Evolutionary conservation across 2,113 vertebrate species (phyloP).

Genomic region (Dunckerocampus dactyliophorus): DNA sequence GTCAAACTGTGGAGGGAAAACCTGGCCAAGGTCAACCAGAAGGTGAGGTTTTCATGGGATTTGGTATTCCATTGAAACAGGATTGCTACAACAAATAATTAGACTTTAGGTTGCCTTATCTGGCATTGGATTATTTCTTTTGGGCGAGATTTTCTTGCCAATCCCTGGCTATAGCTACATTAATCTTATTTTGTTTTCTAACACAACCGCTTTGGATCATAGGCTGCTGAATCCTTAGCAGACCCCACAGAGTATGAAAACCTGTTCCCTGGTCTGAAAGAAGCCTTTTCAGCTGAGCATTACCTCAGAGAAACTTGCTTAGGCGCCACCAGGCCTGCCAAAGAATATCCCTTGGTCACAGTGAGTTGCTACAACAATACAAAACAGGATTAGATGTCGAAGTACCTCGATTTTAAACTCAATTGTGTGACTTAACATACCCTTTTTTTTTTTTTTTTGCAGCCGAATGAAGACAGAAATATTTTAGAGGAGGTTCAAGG

Average conservation of each 20-base stretch:
- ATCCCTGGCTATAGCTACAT: background rate
- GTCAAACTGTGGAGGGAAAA: slow-evolving; percentile 95
- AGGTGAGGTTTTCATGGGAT: slow-evolving; percentile 52
- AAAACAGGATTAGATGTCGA: background rate
- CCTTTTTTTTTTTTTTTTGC: slow-evolving; percentile 10
- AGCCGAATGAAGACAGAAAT: slow-evolving; percentile 97
- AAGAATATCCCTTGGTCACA: slow-evolving; percentile 88
- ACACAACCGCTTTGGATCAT: slow-evolving; percentile 18
- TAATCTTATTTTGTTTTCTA: background rate
- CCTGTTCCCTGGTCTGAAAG: slow-evolving; percentile 92
- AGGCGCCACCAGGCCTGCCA: slow-evolving; percentile 77
- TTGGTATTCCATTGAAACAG: background rate
- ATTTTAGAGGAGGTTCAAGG: slow-evolving; percentile 89
- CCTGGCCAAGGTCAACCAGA: slow-evolving; percentile 92
- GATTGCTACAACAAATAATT: background rate
- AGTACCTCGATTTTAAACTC: background rate
- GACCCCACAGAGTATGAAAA: slow-evolving; percentile 98
- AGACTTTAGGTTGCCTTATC: background rate
- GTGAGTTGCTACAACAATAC: slow-evolving; percentile 64
- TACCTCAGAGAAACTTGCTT: slow-evolving; percentile 81
- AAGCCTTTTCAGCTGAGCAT: slow-evolving; percentile 89
- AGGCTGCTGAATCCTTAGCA: slow-evolving; percentile 92
- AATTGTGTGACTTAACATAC: slow-evolving; percentile 4
- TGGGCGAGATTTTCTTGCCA: background rate
- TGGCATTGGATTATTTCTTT: background rate